Percentiles rank a stretch among this genome's conserved stretches.
Conservation (phyloP, 2,113 vertebrate genomes). For the Ivindomyrus marchei region DNA sequence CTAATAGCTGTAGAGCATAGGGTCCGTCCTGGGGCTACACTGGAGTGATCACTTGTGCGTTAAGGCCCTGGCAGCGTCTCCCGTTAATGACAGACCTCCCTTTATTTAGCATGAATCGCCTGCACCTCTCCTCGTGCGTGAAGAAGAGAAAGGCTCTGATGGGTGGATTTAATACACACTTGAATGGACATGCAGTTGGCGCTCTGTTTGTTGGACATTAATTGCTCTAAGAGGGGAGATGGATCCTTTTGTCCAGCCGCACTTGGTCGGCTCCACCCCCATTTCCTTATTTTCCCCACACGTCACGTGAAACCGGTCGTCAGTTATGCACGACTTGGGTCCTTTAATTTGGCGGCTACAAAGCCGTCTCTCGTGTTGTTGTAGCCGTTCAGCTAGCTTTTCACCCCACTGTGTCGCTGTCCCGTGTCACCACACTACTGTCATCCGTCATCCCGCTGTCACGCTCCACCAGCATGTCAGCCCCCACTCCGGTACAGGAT, state of each 20-base stretch:
- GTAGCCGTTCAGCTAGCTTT: background rate
- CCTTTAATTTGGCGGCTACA: background rate
- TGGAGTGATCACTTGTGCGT: background rate
- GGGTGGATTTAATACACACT: background rate
- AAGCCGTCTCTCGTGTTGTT: background rate
- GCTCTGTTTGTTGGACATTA: background rate
- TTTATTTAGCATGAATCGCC: background rate
- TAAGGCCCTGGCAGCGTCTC: background rate
- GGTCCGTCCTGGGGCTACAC: background rate
- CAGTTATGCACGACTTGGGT: background rate
- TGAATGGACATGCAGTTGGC: background rate
- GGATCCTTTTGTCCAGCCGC: background rate
- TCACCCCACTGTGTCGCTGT: background rate
- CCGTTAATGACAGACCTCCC: background rate
- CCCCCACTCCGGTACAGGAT: conserved; percentile 35
- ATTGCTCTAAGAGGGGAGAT: background rate
- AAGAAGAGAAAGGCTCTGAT: background rate
- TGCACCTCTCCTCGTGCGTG: background rate
- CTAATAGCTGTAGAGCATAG: background rate
- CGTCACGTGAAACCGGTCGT: background rate
- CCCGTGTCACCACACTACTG: background rate
- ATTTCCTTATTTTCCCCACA: background rate
- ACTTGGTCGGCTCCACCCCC: background rate
- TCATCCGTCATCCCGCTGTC: conserved; percentile 47
- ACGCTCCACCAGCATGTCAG: conserved; percentile 49